These are phyloP conservation scores for Eufriesea mexicana DNA, from an alignment of 1,140 invertebrate genomes.

Conservation along the genomic window DNA sequence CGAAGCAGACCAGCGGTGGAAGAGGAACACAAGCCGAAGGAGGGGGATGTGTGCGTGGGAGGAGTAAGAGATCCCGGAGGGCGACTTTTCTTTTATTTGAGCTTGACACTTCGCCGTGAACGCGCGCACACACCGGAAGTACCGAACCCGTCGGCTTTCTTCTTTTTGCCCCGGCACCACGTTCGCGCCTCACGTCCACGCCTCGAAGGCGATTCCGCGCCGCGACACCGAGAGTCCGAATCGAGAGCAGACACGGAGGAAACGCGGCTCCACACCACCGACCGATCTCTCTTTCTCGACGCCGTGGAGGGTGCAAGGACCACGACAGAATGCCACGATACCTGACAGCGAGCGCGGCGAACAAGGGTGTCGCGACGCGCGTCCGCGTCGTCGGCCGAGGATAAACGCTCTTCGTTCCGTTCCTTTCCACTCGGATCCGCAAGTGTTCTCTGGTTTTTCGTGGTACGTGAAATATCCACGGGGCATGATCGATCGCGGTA, in stretches of 20 bases:
- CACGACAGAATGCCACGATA: slow-evolving; percentile 41
- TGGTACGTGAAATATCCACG: slow-evolving; percentile 13
- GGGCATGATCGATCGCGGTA: neutral
- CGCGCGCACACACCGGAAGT: slow-evolving; percentile 75
- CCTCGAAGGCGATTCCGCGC: neutral
- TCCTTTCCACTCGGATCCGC: neutral
- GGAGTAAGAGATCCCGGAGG: slow-evolving; percentile 73
- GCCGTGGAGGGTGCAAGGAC: slow-evolving; percentile 24
- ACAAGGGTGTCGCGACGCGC: slow-evolving; percentile 33
- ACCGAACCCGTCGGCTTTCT: slow-evolving; percentile 11
- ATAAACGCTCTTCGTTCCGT: slow-evolving; percentile 8
- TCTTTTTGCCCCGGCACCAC: neutral
- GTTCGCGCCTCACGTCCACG: neutral
- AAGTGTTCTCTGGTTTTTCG: slow-evolving; percentile 28
- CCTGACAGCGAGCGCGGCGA: slow-evolving; percentile 5
- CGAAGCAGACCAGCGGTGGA: slow-evolving; percentile 59
- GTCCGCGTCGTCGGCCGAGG: slow-evolving; percentile 14
- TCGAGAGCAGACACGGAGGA: neutral
- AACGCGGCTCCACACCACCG: neutral
- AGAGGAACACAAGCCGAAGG: slow-evolving; percentile 61
- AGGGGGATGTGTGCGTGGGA: slow-evolving; percentile 61
- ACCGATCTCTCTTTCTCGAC: neutral
- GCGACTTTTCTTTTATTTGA: slow-evolving; percentile 80
- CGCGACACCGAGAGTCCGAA: neutral
- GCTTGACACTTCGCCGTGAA: slow-evolving; percentile 75